phyloP scores from a whole-genome alignment of 2,888 invertebrate genomes.

The Rotaria socialis region DNA sequence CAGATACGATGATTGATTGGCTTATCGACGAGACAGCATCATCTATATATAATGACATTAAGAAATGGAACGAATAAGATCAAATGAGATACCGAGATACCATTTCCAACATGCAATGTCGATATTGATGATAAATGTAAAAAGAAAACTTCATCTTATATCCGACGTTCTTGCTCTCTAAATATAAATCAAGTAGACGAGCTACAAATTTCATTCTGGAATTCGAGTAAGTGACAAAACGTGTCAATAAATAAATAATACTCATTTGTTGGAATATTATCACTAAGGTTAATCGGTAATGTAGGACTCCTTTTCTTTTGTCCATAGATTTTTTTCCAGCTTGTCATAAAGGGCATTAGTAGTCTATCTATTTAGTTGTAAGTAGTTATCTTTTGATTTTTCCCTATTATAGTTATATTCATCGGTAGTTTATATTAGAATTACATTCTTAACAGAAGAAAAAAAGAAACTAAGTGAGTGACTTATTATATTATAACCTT shows the following conservation, averaged over 20 bases:
- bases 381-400: not conserved
- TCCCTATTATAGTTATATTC: not conserved
- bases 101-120: not conserved
- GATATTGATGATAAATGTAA: not conserved
- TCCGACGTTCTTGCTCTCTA: not conserved
- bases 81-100: not conserved
- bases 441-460: not conserved
- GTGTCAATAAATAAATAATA: not conserved
- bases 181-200: not conserved
- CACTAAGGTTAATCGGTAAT: not conserved
- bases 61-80: not conserved
- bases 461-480: not conserved
- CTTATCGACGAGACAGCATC: conserved; percentile 1
- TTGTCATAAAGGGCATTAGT: not conserved
- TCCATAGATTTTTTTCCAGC: not conserved
- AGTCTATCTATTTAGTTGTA: not conserved
- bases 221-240: not conserved
- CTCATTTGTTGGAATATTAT: not conserved
- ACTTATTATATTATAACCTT: not conserved
- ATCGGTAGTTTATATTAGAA: not conserved
- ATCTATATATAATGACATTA: not conserved
- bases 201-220: not conserved
- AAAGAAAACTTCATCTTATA: not conserved
- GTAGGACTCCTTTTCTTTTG: not conserved
- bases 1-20: not conserved